Evolutionary conservation across 2,888 invertebrate genomes (phyloP), one percentile per base, ranked within the genome.

Genomic region (Platerodrilus igneus): DNA sequence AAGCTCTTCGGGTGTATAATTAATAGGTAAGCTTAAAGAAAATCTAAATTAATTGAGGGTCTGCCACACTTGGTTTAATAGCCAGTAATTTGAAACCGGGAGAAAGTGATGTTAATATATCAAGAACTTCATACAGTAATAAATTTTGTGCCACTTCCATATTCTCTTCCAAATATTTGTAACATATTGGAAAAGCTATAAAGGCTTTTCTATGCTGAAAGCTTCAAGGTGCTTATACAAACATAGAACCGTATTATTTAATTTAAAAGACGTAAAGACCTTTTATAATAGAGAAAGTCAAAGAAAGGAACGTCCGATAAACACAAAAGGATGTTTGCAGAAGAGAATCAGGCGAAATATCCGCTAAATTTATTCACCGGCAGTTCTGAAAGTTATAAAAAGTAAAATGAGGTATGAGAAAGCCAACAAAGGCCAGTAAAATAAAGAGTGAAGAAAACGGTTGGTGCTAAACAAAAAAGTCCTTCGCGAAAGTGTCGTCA

Each of bases 401-500:
- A 42, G 31, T 21, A 16, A 37, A 33, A 33, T 32, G 32, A 33
- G 22, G 29, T 27, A 28, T n/a, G 37, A 40, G 37, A 32, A 40
- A 33, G 27, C 28, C 33, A 37, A 42, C 42, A 41, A 41, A 41
- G 26, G 36, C 36, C 31, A 8, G 27, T 30, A 41, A 41, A 41
- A 41, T 36, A 16, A 36, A 31, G 35, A 31, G 36, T 36, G 36
- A 41, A 36, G 41, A 36, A 41, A 41, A 36, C 34, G 41, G 30
- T 36, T 41, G 36, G 26, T 18, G 36, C 41, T 36, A 36, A 41
- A 41, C 41, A 41, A 41, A 41, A 40, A 41, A 41, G 21, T 36
- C 22, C 36, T 41, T 18, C 11, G 22, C 26, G 43, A 39, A 40
- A 40, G 44, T 40, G 39, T 44, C 37, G 31, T 40, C 32, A 39